phyloP scores from a whole-genome alignment of 2,888 invertebrate genomes.

The Caenorhabditis angaria region DNA sequence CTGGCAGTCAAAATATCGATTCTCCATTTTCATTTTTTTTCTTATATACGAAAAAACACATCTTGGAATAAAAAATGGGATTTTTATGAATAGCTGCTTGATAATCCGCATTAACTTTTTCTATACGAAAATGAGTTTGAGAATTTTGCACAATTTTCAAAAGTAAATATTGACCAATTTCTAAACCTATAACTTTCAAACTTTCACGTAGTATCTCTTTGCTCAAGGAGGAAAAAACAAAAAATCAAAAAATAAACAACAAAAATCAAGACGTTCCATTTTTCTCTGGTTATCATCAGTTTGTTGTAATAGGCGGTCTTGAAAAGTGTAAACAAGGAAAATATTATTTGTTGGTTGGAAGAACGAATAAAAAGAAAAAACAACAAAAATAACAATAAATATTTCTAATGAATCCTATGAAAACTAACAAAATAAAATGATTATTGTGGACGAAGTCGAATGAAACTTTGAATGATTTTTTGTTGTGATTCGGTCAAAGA shows the following conservation, averaged over 20 bases:
- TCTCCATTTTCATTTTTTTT: too few species aligned
- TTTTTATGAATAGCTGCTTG: too few species aligned
- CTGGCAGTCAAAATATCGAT: too few species aligned
- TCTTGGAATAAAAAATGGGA: background rate
- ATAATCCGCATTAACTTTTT: too few species aligned
- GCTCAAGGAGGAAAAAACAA: background rate
- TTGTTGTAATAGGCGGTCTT: background rate
- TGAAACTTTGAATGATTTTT: constrained; percentile 47
- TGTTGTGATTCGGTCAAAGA: constrained; percentile 42
- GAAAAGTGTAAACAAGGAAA: background rate
- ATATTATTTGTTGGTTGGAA: background rate
- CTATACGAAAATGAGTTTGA: too few species aligned
- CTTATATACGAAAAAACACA: background rate
- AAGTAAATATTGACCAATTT: background rate
- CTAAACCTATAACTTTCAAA: background rate
- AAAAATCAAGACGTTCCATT: constrained; percentile 1
- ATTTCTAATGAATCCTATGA: background rate
- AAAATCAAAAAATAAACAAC: background rate
- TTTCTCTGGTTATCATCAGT: background rate
- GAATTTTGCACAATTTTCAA: background rate
- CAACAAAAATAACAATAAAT: constrained; percentile 5
- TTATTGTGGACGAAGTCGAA: constrained; percentile 54
- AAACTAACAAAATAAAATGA: constrained; percentile 12
- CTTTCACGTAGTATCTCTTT: background rate
- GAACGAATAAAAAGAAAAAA: background rate